These are phyloP conservation scores for Andricus curvator DNA, from an alignment of 2,888 invertebrate species.

Conservation along the genomic window DNA sequence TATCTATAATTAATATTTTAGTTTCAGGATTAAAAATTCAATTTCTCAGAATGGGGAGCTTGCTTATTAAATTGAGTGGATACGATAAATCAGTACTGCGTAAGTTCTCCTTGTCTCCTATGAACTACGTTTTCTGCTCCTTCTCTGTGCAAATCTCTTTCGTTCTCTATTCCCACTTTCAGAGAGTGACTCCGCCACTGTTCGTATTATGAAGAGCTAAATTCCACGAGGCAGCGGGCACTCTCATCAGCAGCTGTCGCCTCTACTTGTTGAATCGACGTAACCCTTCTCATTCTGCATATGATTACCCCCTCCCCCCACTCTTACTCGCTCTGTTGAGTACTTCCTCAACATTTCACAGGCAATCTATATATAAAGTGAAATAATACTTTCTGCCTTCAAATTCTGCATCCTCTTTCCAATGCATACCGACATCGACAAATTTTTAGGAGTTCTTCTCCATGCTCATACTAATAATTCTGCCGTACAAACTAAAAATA, in stretches of 20 bases:
- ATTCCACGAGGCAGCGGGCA: constrained; percentile 50
- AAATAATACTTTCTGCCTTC: no score
- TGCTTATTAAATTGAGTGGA: background rate
- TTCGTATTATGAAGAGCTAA: constrained; percentile 25
- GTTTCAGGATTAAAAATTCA: background rate
- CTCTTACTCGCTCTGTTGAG: background rate
- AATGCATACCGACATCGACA: no score
- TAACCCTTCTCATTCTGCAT: constrained; percentile 1
- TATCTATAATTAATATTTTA: no score
- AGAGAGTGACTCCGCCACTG: background rate
- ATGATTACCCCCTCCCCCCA: background rate
- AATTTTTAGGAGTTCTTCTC: no score
- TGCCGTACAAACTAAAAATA: no score
- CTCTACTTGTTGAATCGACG: constrained; percentile 57
- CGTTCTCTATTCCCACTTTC: background rate
- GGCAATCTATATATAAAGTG: background rate
- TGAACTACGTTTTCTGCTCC: background rate
- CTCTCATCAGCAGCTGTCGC: constrained; percentile 72
- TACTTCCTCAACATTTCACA: background rate
- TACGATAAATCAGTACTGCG: background rate
- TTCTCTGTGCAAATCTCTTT: background rate
- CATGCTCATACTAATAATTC: no score
- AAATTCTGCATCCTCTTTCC: no score
- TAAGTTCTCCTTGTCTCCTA: background rate
- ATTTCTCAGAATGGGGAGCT: background rate